These are phyloP conservation scores for Corythornis madagascariensis DNA, from an alignment of 2,113 vertebrate species.

Conservation along the genomic window DNA sequence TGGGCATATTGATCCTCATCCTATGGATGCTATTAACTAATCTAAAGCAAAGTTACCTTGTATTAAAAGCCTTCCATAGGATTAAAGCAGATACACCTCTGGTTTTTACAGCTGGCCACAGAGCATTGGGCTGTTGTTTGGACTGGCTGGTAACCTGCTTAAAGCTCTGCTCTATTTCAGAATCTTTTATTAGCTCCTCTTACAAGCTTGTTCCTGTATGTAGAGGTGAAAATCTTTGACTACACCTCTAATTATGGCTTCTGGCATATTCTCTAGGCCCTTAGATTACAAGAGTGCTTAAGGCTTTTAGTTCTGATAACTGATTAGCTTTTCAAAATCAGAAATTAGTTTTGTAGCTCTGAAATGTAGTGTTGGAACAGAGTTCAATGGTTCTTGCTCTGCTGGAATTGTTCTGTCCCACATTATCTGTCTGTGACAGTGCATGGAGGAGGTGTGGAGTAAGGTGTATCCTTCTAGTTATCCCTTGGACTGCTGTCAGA, in stretches of 20 bases:
- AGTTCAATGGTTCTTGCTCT: not conserved
- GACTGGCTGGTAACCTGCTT: not conserved
- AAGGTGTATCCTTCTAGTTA: not conserved
- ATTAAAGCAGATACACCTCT: not conserved
- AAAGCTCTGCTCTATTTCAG: not conserved
- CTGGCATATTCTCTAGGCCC: not conserved
- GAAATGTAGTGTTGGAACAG: not conserved
- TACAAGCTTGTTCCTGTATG: not conserved
- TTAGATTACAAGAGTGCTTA: not conserved
- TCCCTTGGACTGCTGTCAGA: not conserved
- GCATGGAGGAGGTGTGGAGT: not conserved
- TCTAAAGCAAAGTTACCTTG: not conserved
- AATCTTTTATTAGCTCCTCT: not conserved
- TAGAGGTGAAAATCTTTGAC: not conserved
- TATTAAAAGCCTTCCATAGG: not conserved
- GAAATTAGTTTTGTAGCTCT: not conserved
- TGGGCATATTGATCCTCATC: not conserved
- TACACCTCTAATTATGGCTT: not conserved
- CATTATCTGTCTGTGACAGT: rapidly evolving
- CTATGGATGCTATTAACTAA: not conserved
- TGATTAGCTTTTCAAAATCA: conserved; percentile 4
- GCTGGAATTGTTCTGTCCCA: not conserved
- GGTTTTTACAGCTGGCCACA: not conserved
- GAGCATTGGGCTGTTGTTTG: not conserved
- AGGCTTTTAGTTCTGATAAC: not conserved